phyloP scores from a whole-genome alignment of 2,113 vertebrate genomes.

The Mirounga angustirostris region DNA sequence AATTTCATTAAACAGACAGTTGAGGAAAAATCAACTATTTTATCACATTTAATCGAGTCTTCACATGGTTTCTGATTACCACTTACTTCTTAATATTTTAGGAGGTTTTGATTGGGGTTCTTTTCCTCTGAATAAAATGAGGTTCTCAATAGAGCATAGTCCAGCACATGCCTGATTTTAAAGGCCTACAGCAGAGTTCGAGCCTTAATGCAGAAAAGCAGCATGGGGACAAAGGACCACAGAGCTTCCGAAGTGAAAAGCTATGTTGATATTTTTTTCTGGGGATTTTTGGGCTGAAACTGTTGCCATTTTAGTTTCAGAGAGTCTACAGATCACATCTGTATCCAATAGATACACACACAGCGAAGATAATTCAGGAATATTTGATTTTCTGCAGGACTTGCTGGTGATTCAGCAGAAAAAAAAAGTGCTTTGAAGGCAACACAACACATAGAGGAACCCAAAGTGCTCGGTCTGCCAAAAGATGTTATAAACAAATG shows the following conservation, averaged over 20 bases:
- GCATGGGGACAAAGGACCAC: background rate
- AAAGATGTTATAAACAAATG: background rate
- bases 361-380: background rate
- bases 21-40: background rate
- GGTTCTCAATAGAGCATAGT: background rate
- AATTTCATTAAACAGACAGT: background rate
- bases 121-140: background rate
- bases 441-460: background rate
- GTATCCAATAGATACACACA: accelerated
- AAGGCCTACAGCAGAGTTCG: background rate
- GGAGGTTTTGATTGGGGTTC: background rate
- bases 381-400: background rate
- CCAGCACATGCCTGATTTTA: background rate
- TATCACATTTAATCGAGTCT: background rate
- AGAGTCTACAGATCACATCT: background rate
- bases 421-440: background rate
- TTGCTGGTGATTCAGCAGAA: background rate
- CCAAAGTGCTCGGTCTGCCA: background rate
- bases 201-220: background rate
- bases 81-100: background rate
- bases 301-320: background rate
- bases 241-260: background rate
- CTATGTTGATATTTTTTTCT: background rate
- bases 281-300: background rate
- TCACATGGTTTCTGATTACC: background rate